These are phyloP conservation scores for Nomada flava DNA, from an alignment of 2,888 invertebrate species.

Conservation along the genomic window DNA sequence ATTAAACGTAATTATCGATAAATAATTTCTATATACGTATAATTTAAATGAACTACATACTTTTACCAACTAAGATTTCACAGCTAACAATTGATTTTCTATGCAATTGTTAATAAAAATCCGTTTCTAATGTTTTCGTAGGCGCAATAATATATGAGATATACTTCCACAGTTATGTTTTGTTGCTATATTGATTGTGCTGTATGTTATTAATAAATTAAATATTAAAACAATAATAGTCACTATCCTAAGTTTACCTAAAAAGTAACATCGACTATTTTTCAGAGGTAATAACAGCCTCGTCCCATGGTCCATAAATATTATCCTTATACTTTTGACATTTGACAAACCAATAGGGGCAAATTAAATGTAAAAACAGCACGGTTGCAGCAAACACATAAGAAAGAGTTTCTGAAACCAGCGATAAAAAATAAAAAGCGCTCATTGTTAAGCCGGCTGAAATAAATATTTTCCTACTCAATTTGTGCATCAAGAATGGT, in stretches of 20 bases:
- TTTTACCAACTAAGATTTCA: constrained; percentile 5
- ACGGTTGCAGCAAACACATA: constrained; percentile 87
- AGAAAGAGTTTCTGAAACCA: constrained; percentile 86
- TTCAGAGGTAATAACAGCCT: constrained; percentile 88
- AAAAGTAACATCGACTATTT: not conserved
- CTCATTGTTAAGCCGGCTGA: constrained; percentile 85
- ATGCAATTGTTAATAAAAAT: constrained; percentile 6
- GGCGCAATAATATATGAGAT: constrained; percentile 20
- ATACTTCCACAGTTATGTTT: constrained; percentile 23
- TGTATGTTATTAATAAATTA: constrained; percentile 37
- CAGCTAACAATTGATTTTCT: constrained; percentile 1
- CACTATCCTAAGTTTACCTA: not conserved
- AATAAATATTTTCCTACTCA: constrained; percentile 86
- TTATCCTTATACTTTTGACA: constrained; percentile 94
- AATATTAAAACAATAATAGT: constrained; percentile 3
- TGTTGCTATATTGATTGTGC: constrained; percentile 5
- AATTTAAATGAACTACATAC: constrained; percentile 3
- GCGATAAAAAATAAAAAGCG: constrained; percentile 85
- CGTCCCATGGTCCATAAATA: constrained; percentile 99
- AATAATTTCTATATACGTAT: not conserved
- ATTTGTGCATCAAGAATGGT: constrained; percentile 90
- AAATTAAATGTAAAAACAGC: constrained; percentile 89
- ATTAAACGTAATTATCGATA: not conserved
- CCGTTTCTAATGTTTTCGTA: constrained; percentile 25
- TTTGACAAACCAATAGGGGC: constrained; percentile 90